Evolutionary conservation across 2,888 invertebrate genomes (phyloP), one percentile per base, ranked within the genome.

Genomic region (Tetranychus truncatus): DNA sequence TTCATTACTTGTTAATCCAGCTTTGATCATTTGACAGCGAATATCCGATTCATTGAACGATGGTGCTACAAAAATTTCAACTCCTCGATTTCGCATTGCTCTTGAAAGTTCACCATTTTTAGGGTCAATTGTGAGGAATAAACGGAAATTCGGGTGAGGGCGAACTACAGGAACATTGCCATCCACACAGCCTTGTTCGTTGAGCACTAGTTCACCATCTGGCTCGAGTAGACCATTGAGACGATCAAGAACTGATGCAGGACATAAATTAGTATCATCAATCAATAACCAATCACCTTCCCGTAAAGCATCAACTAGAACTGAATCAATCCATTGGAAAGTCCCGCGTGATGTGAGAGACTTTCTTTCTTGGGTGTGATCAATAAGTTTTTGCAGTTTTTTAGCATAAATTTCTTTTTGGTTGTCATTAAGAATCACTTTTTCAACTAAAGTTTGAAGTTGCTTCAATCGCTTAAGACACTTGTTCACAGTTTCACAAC

Each of bases 81-180:
- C 88, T 4, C 97, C 95, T 80, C 99, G 87, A 83, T 99, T 99
- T 77, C 97, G 87, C 99, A 99, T 99, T 0, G 99, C 99, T 79
- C 90, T 87, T 0, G 99, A 99, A 78, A 99, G 90, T 83, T 95
- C 95, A 0, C 99, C 99, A 83, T 91, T 89, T 81, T 89, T 89
- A 0, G 96, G 92, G 84, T 99, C 92, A 88, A 96, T 91, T 0
- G 95, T 90, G 77, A 99, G 87, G 81, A 99, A 94, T 66, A 97
- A 87, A 78, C 95, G 83, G 82, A 99, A 99, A 81, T 95, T 88
- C 11, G 88, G 86, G 82, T 99, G 94, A 1, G 96, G 95, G 80
- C 83, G 87, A 24, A 96, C 88, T 74, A 87, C 85, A 75, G 88
- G 86, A 74, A 91, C 85, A 77, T 88, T 86, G 72, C 90, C 90